These are phyloP conservation scores for Zhuqinia jingwanae DNA, from an alignment of 2,888 invertebrate genomes.

Conservation along the genomic window DNA sequence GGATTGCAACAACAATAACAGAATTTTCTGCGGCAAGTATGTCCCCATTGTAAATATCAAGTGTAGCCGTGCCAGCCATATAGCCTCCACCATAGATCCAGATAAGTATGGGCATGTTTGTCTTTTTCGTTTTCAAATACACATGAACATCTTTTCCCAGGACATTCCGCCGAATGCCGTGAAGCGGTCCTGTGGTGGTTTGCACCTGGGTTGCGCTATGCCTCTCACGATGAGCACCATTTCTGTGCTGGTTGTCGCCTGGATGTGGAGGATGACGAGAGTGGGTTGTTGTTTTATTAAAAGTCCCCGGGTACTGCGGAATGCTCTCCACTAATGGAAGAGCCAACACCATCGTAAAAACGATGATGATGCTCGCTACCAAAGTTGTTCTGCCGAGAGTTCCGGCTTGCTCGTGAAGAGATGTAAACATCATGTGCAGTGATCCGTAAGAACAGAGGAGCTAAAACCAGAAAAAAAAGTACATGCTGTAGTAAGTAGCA, in stretches of 20 bases:
- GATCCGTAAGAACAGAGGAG: slow-evolving; percentile 21
- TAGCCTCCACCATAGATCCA: slow-evolving; percentile 96
- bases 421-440: slow-evolving; percentile 19
- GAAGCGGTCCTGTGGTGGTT: slow-evolving; percentile 90
- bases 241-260: slow-evolving; percentile 54
- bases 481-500: background rate
- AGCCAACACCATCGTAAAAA: slow-evolving; percentile 50
- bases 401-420: slow-evolving; percentile 13
- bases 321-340: slow-evolving; percentile 54
- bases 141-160: slow-evolving; percentile 90
- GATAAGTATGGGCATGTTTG: slow-evolving; percentile 87
- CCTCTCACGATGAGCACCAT: slow-evolving; percentile 71
- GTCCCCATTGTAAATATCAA: slow-evolving; percentile 97
- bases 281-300: slow-evolving; percentile 66
- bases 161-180: slow-evolving; percentile 90
- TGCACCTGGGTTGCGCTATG: slow-evolving; percentile 83
- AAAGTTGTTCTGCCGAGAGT: slow-evolving; percentile 28
- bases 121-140: slow-evolving; percentile 83
- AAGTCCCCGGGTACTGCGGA: slow-evolving; percentile 69
- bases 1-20: slow-evolving; percentile 96
- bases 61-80: slow-evolving; percentile 94
- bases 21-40: slow-evolving; percentile 94
- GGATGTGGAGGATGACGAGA: slow-evolving; percentile 50
- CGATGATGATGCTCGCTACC: slow-evolving; percentile 28
- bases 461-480: slow-evolving; percentile 7